These are phyloP conservation scores for Heteractis magnifica DNA, from an alignment of 92 coral and sea anemone species.

Conservation along the genomic window DNA sequence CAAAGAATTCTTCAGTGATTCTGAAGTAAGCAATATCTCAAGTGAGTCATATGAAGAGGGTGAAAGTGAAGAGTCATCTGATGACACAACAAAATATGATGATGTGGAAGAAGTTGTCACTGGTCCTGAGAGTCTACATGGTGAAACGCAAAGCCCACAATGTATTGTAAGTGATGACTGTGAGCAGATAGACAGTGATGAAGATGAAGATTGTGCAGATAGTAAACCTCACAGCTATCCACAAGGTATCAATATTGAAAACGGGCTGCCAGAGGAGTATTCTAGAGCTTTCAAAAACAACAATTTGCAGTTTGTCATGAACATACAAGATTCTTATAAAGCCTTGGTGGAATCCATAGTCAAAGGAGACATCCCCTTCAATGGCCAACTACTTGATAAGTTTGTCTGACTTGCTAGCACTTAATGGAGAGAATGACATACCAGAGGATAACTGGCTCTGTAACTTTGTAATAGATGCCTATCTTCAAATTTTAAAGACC, in stretches of 20 bases:
- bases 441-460: slow-evolving; percentile 27
- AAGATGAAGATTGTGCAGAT: slow-evolving; percentile 12
- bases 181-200: slow-evolving; percentile 23
- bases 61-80: slow-evolving; percentile 21
- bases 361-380: slow-evolving; percentile 24
- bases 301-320: slow-evolving; percentile 19
- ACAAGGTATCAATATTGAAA: slow-evolving; percentile 10
- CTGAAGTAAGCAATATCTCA: slow-evolving; percentile 11
- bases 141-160: slow-evolving; percentile 13
- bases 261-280: slow-evolving; percentile 15
- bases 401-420: slow-evolving; percentile 14
- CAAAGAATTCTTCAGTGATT: slow-evolving; percentile 16
- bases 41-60: slow-evolving; percentile 24
- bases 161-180: slow-evolving; percentile 18
- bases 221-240: slow-evolving; percentile 25
- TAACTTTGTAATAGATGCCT: slow-evolving; percentile 26
- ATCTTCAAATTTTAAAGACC: slow-evolving; percentile 11
- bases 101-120: slow-evolving; percentile 8
- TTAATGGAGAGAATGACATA: slow-evolving; percentile 21
- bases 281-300: slow-evolving; percentile 21
- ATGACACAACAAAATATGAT: slow-evolving; percentile 1
- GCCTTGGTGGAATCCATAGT: slow-evolving; percentile 18
- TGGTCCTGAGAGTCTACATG: slow-evolving; percentile 5
- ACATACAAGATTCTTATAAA: slow-evolving; percentile 1
- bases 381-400: slow-evolving; percentile 27